Conservation (phyloP, 1,140 invertebrate species). For the Phymastichus coffea region DNA sequence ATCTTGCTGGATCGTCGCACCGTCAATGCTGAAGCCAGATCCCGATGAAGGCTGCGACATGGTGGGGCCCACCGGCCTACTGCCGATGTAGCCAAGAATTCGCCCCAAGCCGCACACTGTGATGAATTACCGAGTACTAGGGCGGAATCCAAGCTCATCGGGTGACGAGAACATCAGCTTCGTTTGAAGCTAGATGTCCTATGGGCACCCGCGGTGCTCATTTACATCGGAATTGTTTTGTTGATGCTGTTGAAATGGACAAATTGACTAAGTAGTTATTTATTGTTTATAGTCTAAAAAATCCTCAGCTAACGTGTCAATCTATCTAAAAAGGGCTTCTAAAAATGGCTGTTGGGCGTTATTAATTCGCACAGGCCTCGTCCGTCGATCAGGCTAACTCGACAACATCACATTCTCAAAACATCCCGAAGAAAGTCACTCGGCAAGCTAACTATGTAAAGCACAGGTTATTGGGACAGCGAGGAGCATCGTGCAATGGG, state of each 20-base stretch:
- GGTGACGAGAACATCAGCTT: too few species aligned
- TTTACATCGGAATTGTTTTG: too few species aligned
- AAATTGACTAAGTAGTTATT: too few species aligned
- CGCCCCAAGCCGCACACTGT: slow-evolving; percentile 55
- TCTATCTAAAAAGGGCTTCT: slow-evolving; percentile 2
- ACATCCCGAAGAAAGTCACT: too few species aligned
- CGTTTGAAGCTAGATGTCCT: too few species aligned
- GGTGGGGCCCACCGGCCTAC: slow-evolving; percentile 50
- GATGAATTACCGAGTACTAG: slow-evolving; percentile 37
- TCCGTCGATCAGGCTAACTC: too few species aligned
- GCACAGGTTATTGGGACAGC: too few species aligned
- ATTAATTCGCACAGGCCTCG: background rate
- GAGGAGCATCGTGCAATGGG: too few species aligned
- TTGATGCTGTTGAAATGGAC: too few species aligned
- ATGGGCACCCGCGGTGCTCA: slow-evolving; percentile 24
- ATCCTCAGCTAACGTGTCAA: too few species aligned
- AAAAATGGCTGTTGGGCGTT: background rate
- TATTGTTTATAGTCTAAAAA: too few species aligned
- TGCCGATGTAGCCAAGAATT: slow-evolving; percentile 56
- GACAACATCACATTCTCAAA: background rate
- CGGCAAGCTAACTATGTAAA: too few species aligned
- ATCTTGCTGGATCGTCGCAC: background rate
- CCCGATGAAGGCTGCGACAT: slow-evolving; percentile 49
- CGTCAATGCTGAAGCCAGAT: slow-evolving; percentile 36
- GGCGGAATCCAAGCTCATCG: slow-evolving; percentile 12